Base-by-base conservation (phyloP, 2,113 vertebrate genomes). In the Diadophis punctatus region DNA sequence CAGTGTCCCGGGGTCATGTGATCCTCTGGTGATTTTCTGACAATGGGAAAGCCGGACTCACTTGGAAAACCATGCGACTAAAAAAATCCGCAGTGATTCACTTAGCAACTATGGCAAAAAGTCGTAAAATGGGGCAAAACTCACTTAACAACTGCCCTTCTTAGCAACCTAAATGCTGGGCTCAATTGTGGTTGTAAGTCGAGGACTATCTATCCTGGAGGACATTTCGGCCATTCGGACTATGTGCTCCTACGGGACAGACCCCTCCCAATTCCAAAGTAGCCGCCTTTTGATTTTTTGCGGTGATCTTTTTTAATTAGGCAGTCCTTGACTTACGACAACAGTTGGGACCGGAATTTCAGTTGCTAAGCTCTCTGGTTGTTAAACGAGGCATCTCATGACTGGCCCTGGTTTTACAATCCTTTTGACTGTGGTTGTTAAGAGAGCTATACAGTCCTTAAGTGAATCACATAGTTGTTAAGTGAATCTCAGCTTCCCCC, bases 1-100 rank as follows among this genome's bases (percentile, higher is more conserved):
- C 27, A 4, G 27, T 5, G 1, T 14, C 60, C 60, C 4, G 0
- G 30, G 60, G 9, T n/a, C 30, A 6, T 0, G 4, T n/a, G 11
- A 63, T n/a, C 25, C 25, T 60, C 9, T 12, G 3, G 25, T 2
- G 27, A 12, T 3, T 3, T 63, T 3, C 60, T 63, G 23, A 10
- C 27, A n/a, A n/a, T n/a, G n/a, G 30, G 55, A 10, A n/a, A n/a
- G 60, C 60, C 1, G 25, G 56, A 58, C 23, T 68, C 11, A 9
- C 30, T n/a, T 68, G 46, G 14, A 68, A 3, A 68, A 68, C 30
- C 30, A 12, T 1, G 11, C 4, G 0, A 2, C 11, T 63, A 63
- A 68, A 68, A 58, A 5, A 2, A 14, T n/a, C 27, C 3, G 4
- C 60, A n/a, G 60, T 2, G 30, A n/a, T 14, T 68, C 60, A n/a